Percentiles rank a stretch among this genome's conserved stretches.
Evolutionary conservation across 2,888 invertebrate genomes (phyloP).

Genomic region (Eucera pruinosa): DNA sequence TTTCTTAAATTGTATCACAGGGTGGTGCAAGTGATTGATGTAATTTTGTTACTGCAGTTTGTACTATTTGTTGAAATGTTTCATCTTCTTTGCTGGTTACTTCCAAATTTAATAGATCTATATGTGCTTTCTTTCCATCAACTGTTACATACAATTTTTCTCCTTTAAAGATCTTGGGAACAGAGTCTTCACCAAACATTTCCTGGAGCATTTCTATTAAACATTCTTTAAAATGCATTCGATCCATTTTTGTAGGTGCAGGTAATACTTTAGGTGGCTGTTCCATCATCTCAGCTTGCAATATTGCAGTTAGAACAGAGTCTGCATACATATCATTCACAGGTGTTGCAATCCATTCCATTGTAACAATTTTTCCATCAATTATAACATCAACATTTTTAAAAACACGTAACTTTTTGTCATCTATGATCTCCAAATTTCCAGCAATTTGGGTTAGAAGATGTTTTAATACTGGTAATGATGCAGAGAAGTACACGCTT

Average conservation of each 20-base stretch:
- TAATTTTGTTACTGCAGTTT: conserved; percentile 93
- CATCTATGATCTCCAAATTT: conserved; percentile 89
- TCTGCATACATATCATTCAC: conserved; percentile 99
- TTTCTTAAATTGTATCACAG: conserved; percentile 74
- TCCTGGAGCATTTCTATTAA: conserved; percentile 95
- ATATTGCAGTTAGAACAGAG: conserved; percentile 94
- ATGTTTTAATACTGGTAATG: conserved; percentile 89
- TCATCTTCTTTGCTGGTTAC: conserved; percentile 94
- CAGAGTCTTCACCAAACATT: conserved; percentile 97
- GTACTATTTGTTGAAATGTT: conserved; percentile 92
- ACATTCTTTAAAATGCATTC: conserved; percentile 96
- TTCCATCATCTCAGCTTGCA: conserved; percentile 92
- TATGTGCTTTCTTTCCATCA: conserved; percentile 93
- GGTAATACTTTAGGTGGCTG: conserved; percentile 87
- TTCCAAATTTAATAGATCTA: conserved; percentile 92
- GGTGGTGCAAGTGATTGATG: conserved; percentile 92
- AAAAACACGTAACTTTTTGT: conserved; percentile 92
- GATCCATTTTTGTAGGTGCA: conserved; percentile 91
- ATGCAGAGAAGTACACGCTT: conserved; percentile 94
- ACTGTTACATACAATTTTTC: conserved; percentile 94
- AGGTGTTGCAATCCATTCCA: conserved; percentile 98
- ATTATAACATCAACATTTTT: conserved; percentile 92
- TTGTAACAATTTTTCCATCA: conserved; percentile 92
- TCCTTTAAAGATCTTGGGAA: conserved; percentile 96
- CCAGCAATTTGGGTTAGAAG: conserved; percentile 92